Evolutionary conservation across 2,113 vertebrate genomes (phyloP), one percentile per base, ranked within the genome.

Genomic region (Phrynosoma platyrhinos): DNA sequence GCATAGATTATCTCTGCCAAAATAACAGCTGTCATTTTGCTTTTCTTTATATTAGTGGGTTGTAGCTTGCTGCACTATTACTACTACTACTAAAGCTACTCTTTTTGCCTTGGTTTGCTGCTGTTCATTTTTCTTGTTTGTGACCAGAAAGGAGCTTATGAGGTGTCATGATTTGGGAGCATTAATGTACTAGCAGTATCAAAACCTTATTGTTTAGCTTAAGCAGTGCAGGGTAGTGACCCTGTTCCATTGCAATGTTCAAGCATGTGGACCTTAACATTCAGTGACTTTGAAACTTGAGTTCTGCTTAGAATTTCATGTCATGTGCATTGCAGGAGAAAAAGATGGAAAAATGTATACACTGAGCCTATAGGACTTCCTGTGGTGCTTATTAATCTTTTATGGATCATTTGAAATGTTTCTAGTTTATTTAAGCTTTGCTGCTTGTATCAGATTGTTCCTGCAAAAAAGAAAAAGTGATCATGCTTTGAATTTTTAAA

Each of bases 391-490:
- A 97, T 98, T 98, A 97, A 97, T 97, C 96, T 96, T 97, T 97
- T 97, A 97, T 97, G 97, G 97, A 97, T 97, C 97, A 98, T 97
- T 97, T 97, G 96, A 98, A 97, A 97, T 97, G 96, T 97, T 97
- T 97, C 97, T 96, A 97, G 95, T 97, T 97, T 97, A 97, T 97
- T 97, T 97, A 97, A 98, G 97, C 96, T 97, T 97, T 97, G 95
- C 96, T 97, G 97, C 96, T 96, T 97, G 97, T 96, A 97, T 97
- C 97, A 97, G 96, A 97, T 97, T 97, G 97, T 97, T 97, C 97
- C 96, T 97, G 94, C n/a, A 91, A 96, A 95, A 96, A 96, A 94
- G 92, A 94, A 95, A 96, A 96, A 96, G 96, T 96, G 96, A 97
- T 97, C 97, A 97, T 97, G 97, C 97, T 96, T 97, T 96, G 97